Percentiles rank a stretch among this genome's conserved stretches.
These are phyloP conservation scores for Litoditis marina DNA, from an alignment of 2,888 invertebrate species.

Conservation along the genomic window DNA sequence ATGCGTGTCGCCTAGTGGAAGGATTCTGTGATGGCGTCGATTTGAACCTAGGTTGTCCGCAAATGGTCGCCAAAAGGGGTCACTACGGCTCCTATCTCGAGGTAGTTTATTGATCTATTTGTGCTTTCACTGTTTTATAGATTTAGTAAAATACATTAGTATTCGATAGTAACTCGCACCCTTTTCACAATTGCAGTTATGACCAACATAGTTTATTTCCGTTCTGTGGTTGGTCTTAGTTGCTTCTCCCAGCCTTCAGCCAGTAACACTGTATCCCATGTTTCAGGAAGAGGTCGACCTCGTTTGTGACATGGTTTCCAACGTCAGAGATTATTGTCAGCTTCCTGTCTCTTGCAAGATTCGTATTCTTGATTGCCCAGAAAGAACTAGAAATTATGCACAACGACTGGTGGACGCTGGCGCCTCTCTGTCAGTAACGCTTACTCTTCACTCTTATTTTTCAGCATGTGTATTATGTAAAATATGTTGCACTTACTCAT, in stretches of 20 bases:
- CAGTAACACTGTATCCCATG: neutral
- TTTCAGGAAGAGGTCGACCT: slow-evolving; percentile 42
- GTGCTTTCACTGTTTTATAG: neutral
- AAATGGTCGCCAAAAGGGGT: slow-evolving; percentile 91
- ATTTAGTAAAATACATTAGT: neutral
- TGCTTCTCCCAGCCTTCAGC: too few relatives aligned
- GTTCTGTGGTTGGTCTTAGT: too few relatives aligned
- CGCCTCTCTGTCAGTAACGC: slow-evolving; percentile 71
- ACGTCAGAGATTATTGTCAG: slow-evolving; percentile 46
- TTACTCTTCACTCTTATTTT: slow-evolving; percentile 1
- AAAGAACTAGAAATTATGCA: slow-evolving; percentile 85
- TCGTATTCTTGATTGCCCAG: slow-evolving; percentile 77
- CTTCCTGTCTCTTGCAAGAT: slow-evolving; percentile 96
- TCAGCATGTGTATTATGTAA: neutral
- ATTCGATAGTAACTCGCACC: slow-evolving; percentile 1
- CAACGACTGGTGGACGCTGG: slow-evolving; percentile 83
- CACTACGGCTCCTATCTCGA: slow-evolving; percentile 87
- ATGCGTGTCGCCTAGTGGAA: slow-evolving; percentile 83
- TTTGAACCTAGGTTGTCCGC: slow-evolving; percentile 95
- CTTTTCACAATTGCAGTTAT: slow-evolving; percentile 22
- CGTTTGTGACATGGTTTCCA: slow-evolving; percentile 55
- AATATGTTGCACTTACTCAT: neutral
- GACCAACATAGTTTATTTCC: too few relatives aligned
- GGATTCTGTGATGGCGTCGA: slow-evolving; percentile 89
- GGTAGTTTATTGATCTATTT: slow-evolving; percentile 12